Base-by-base conservation (phyloP, 2,888 invertebrate species). In the Pseudococcus viburni region DNA sequence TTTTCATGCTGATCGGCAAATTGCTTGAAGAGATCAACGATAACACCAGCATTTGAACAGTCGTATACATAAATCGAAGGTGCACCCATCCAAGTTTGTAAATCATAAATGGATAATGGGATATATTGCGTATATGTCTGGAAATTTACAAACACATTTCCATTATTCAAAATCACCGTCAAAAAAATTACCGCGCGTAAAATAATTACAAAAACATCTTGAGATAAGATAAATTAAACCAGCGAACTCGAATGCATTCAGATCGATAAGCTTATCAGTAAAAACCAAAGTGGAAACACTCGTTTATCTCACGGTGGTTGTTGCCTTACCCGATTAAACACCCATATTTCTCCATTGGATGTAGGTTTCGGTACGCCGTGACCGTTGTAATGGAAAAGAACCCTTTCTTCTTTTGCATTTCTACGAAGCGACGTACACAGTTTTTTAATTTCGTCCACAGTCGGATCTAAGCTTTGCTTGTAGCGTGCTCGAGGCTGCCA, bases 1-100 rank as follows among this genome's bases (percentile, higher is more conserved):
- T 94, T 93, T 92, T 97, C 96, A 91, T 98, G 98, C 91, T 98
- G 98, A 42, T 95, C 95, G 4, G 98, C 98, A 93, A 97, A 98
- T 90, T 95, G 94, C 91, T 95, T 95, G 92, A 97, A 97, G 89
- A 95, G 95, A 90, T 98, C 97, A 83, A 99, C 95, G 90, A 99
- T 98, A 90, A 98, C 96, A 89, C 99, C 99, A 17, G 99, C 99
- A 93, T 98, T 98, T 88, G 98, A 98, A 93, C 99, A 99, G 92
- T 99, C 99, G 92, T 98, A 99, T 33, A 99, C 99, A 93, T 99
- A 99, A 90, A 99, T 98, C 86, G 99, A 99, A 0, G 99, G 99
- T 89, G 97, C 96, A 88, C 98, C 98, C 98, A 99, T 98, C 99
- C 99, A 99, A 83, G 96, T 95, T 93, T 99, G 99, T 89, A 99